Evolutionary conservation across 2,888 invertebrate genomes (phyloP).

Genomic region (Hirtodrosophila alboralis): DNA sequence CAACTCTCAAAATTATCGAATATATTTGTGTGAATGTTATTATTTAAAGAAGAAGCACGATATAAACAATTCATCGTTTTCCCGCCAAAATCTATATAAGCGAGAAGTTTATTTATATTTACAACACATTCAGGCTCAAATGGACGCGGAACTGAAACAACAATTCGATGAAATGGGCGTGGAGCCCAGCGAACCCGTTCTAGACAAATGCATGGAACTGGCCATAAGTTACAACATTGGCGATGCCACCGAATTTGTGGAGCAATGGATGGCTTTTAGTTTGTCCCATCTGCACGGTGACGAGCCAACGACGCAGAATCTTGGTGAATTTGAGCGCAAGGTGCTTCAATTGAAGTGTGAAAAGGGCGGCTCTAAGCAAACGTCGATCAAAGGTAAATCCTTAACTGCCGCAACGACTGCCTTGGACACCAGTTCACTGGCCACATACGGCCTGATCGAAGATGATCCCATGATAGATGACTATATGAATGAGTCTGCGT

Average conservation of each 20-base stretch:
- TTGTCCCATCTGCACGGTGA: constrained; percentile 87
- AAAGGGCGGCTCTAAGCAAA: constrained; percentile 66
- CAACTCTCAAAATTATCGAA: background rate
- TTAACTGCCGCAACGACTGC: constrained; percentile 22
- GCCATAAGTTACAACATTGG: constrained; percentile 87
- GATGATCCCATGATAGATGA: constrained; percentile 70
- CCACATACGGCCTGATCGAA: constrained; percentile 76
- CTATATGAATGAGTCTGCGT: constrained; percentile 60
- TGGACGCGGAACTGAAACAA: constrained; percentile 84
- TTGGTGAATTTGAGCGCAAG: constrained; percentile 88
- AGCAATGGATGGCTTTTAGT: constrained; percentile 92
- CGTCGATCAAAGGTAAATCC: constrained; percentile 41
- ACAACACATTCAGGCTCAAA: constrained; percentile 27
- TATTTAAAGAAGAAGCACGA: constrained; percentile 15
- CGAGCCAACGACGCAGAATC: constrained; percentile 86
- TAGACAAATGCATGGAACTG: constrained; percentile 88
- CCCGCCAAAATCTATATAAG: constrained; percentile 35
- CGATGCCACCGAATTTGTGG: constrained; percentile 89
- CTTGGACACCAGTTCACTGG: constrained; percentile 60
- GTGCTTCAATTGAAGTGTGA: constrained; percentile 86
- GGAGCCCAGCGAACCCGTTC: constrained; percentile 85
- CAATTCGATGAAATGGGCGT: constrained; percentile 88
- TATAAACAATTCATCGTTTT: constrained; percentile 19
- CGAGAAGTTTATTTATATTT: constrained; percentile 4
- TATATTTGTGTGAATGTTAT: constrained; percentile 14